Base-by-base conservation (phyloP, 1,140 invertebrate genomes). In the Mercenaria mercenaria region DNA sequence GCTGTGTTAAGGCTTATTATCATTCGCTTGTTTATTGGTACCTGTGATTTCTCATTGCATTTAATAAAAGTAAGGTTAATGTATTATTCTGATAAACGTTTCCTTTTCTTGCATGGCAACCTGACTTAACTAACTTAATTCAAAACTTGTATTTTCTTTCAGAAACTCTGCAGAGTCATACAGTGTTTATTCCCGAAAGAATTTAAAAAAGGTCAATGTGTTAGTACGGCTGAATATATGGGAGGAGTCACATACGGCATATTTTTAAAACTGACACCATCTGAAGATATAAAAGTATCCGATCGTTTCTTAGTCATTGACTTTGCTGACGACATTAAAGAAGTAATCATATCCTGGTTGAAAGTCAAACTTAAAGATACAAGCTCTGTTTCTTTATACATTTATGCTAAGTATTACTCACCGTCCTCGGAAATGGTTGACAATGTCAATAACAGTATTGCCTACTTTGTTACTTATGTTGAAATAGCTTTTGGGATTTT, bases 161-260 rank as follows among this genome's bases (percentile, higher is more conserved):
- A 82, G 82, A 37, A 52, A 3, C n/a, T 69, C 10, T 84, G 82
- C 82, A 23, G 82, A 34, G 67, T 72, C 26, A 34, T 72, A 37
- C 20, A n/a, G 13, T 84, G 82, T 37, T 29, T 69, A 13, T 84
- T 84, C 29, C 82, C 82, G 26, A 84, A 72, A 47, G 13, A 18
- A 15, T 29, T 39, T 23, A 15, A 34, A 29, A 50, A 69, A 32
- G 82, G 61, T 0, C 13, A 26, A 6, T 84, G 82, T 50, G 64
- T 84, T 18, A 67, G 72, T 47, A 20, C 15, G 0, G 64, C 50
- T 11, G 26, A 84, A 3, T 50, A 37, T 6, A 23, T 84, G 15
- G 61, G 64, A 47, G 82, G 82, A 1, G 64, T 84, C 23, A 3
- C 6, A 32, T 84, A 50, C 32, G 32, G 37, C 11, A 26, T 72